Conservation (phyloP, 2,888 invertebrate species). For the Drosophila multiciliata region DNA sequence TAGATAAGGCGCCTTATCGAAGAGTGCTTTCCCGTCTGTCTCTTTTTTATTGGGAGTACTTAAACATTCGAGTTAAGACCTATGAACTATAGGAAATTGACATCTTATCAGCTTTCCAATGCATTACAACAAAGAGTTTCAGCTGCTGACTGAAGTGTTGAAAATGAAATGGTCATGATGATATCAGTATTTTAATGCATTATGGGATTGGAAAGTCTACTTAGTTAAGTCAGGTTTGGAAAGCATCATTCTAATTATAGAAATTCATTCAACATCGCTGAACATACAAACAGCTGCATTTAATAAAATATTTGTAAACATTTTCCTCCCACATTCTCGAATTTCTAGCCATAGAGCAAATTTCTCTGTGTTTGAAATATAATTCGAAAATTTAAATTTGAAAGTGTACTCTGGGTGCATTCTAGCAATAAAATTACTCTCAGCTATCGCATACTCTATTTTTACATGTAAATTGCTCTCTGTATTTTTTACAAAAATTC, state of each 20-base stretch:
- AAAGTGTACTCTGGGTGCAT: background rate
- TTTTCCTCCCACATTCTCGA: background rate
- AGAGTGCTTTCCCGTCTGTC: background rate
- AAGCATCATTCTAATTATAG: background rate
- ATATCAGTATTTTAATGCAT: background rate
- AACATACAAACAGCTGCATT: background rate
- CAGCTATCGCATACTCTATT: too few relatives aligned
- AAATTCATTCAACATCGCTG: background rate
- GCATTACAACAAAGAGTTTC: background rate
- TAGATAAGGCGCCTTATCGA: constrained; percentile 47
- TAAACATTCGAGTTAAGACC: background rate
- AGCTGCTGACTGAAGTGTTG: background rate
- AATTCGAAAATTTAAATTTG: background rate
- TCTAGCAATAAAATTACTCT: background rate
- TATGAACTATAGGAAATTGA: background rate
- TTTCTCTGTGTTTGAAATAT: background rate
- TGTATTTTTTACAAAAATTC: too few relatives aligned
- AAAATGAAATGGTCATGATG: background rate
- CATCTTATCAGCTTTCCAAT: background rate
- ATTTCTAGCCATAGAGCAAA: background rate
- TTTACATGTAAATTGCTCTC: background rate
- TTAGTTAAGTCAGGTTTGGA: background rate
- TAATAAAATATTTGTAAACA: background rate
- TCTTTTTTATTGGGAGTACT: background rate
- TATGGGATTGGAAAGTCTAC: background rate